phyloP scores from a whole-genome alignment of 37 sponge, comb jelly and placozoan genomes.

The Aphrocallistes beatrix region DNA sequence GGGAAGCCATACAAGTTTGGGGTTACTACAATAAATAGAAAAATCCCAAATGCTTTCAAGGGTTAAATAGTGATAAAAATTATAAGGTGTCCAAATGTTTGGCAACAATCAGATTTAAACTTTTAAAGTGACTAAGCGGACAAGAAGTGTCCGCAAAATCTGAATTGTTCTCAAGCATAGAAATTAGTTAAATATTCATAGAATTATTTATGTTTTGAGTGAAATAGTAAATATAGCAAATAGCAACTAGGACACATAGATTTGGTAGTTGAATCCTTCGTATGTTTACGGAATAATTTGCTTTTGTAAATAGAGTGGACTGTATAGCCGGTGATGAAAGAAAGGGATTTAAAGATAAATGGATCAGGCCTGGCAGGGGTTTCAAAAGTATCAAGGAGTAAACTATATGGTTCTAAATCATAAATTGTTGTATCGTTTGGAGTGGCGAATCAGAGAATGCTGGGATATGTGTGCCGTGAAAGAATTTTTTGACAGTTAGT shows the following conservation, averaged over 20 bases:
- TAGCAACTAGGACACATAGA: conserved; percentile 14
- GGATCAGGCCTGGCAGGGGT: neutral
- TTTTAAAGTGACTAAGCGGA: too few relatives aligned
- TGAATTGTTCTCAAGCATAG: too few relatives aligned
- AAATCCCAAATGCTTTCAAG: too few relatives aligned
- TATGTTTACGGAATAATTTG: conserved; percentile 4
- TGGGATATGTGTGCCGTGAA: neutral
- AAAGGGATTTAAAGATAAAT: neutral
- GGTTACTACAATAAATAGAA: too few relatives aligned
- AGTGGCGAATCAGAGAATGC: neutral
- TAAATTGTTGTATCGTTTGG: neutral
- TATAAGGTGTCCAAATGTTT: too few relatives aligned
- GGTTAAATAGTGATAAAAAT: too few relatives aligned
- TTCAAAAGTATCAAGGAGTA: conserved; percentile 17
- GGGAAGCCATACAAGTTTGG: too few relatives aligned
- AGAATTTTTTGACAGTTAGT: neutral
- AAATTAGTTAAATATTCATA: too few relatives aligned
- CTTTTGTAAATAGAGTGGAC: conserved; percentile 18
- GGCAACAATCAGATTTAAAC: too few relatives aligned
- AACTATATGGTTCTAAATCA: conserved; percentile 16
- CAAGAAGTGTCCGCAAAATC: too few relatives aligned
- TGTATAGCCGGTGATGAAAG: conserved; percentile 15
- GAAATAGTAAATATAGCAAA: too few relatives aligned
- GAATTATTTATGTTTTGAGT: too few relatives aligned
- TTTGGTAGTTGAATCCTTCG: conserved; percentile 14